Conservation (phyloP, 2,797 vertebrate genomes). For the Enoplosus armatus region DNA sequence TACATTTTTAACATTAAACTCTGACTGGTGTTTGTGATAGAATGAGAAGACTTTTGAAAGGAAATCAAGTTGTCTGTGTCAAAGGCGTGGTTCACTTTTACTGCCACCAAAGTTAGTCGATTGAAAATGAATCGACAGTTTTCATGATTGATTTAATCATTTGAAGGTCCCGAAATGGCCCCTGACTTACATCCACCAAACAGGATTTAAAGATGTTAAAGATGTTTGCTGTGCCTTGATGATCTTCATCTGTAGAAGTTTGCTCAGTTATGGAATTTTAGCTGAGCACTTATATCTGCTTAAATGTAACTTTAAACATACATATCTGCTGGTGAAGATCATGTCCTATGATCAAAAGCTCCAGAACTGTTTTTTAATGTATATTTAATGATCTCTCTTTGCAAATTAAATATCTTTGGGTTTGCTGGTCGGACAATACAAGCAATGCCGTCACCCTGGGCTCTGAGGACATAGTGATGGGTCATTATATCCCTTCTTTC, state of each 20-base stretch:
- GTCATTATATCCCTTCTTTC: not conserved
- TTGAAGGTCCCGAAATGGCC: not conserved
- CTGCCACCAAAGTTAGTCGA: not conserved
- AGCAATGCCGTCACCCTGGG: not conserved
- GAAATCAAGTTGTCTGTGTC: conserved; percentile 2
- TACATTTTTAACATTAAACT: conserved; percentile 41
- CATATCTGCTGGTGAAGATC: not conserved
- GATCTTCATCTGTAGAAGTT: not conserved
- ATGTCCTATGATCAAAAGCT: not conserved
- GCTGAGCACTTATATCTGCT: not conserved
- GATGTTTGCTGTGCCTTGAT: too few relatives aligned
- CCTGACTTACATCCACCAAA: not conserved
- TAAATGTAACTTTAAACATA: not conserved
- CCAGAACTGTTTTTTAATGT: not conserved
- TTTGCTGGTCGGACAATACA: not conserved
- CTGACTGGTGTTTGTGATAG: not conserved
- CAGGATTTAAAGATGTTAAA: not conserved
- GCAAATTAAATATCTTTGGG: not conserved
- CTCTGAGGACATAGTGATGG: not conserved
- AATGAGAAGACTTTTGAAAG: not conserved
- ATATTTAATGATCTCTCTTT: too few relatives aligned
- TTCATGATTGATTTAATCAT: not conserved
- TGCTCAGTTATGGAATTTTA: not conserved
- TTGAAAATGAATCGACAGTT: not conserved
- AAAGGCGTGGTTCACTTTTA: conserved; percentile 1